Conservation (phyloP, 2,797 vertebrate genomes). For the Acanthopagrus latus region DNA sequence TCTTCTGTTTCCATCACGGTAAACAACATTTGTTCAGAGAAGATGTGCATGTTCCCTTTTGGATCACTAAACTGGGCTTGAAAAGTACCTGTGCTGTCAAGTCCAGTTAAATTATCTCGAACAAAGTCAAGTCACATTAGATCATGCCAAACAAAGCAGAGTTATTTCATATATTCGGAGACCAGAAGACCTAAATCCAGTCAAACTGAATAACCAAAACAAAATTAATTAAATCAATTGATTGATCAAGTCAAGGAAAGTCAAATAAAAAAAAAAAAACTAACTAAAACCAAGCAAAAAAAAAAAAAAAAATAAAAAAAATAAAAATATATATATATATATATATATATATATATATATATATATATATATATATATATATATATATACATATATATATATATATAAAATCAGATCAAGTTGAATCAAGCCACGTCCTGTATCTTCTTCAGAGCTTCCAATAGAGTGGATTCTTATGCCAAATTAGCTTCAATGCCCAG, state of each 20-base stretch:
- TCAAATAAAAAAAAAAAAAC: not conserved
- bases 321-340: too few species aligned
- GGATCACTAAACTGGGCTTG: constrained; percentile 4
- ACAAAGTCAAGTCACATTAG: not conserved
- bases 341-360: too few species aligned
- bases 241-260: not conserved
- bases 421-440: too few species aligned
- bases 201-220: not conserved
- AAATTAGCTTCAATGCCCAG: too few species aligned
- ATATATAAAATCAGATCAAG: not conserved
- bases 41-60: constrained; percentile 27
- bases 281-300: not conserved
- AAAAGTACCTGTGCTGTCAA: constrained; percentile 27
- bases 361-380: too few species aligned
- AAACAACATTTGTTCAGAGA: constrained; percentile 23
- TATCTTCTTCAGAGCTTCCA: too few species aligned
- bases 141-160: not conserved
- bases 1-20: constrained; percentile 30
- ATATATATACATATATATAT: too few species aligned
- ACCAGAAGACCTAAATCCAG: not conserved
- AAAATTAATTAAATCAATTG: not conserved
- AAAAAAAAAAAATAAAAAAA: not conserved
- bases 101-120: constrained; percentile 1
- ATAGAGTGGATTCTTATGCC: too few species aligned
- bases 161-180: not conserved